These are phyloP conservation scores for Trissonchulus sp. DNA, from an alignment of 2,888 invertebrate genomes.

Conservation along the genomic window DNA sequence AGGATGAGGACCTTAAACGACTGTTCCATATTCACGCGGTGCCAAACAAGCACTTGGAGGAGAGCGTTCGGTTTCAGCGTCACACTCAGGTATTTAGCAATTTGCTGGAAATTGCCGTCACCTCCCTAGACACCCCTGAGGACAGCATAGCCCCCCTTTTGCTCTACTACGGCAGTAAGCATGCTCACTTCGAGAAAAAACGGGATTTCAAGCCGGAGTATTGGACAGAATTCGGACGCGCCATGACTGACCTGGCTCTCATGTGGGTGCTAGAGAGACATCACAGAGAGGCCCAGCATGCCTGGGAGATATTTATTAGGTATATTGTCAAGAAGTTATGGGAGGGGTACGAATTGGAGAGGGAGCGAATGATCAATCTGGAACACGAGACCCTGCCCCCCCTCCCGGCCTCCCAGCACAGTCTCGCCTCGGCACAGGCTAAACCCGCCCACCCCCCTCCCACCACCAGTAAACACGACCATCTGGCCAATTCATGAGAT, in stretches of 20 bases:
- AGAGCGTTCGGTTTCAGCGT: conserved; percentile 26
- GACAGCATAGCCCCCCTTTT: conserved; percentile 31
- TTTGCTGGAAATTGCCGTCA: conserved; percentile 34
- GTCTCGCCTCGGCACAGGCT: too few relatives aligned
- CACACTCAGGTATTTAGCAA: conserved; percentile 34
- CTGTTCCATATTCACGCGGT: conserved; percentile 15
- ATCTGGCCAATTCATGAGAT: too few relatives aligned
- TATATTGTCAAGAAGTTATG: conserved; percentile 36
- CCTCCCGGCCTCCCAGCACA: too few relatives aligned
- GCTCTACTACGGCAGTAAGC: conserved; percentile 32
- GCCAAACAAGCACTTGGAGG: not conserved
- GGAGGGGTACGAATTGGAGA: conserved; percentile 32
- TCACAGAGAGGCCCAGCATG: conserved; percentile 32
- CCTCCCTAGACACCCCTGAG: conserved; percentile 33
- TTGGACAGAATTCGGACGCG: conserved; percentile 35
- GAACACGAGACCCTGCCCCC: conserved; percentile 9
- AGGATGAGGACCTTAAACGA: conserved; percentile 5
- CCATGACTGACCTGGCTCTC: conserved; percentile 33
- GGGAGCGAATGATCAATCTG: conserved; percentile 11
- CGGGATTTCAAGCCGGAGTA: conserved; percentile 35
- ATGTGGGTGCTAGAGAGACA: conserved; percentile 31
- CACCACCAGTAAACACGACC: too few relatives aligned
- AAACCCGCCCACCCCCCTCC: too few relatives aligned
- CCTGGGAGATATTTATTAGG: conserved; percentile 33
- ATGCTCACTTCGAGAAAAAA: conserved; percentile 31